phyloP scores from a whole-genome alignment of 1,140 invertebrate species.

The Pseudachorutes palmiensis region DNA sequence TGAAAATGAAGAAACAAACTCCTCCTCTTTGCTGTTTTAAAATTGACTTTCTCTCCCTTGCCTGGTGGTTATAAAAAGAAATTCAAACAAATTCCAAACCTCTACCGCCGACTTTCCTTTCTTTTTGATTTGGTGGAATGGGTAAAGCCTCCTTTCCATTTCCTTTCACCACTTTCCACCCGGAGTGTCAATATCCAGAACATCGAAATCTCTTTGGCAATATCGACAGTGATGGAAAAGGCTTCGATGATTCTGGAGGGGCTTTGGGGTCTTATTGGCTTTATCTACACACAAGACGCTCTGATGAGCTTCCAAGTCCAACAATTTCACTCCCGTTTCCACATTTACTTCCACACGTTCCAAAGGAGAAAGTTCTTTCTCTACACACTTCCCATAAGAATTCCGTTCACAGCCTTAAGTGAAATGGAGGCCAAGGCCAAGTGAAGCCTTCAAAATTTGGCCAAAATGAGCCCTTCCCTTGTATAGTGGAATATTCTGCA shows the following conservation, averaged over 20 bases:
- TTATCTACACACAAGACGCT: background rate
- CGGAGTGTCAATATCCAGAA: background rate
- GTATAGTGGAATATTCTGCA: too few relatives aligned
- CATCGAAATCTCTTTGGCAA: background rate
- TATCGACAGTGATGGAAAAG: slow-evolving; percentile 12
- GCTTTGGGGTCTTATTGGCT: background rate
- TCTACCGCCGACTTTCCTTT: background rate
- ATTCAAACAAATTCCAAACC: background rate
- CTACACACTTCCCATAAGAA: too few relatives aligned
- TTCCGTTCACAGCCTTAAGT: background rate
- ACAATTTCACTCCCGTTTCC: slow-evolving; percentile 1
- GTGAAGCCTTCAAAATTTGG: background rate
- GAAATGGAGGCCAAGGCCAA: background rate
- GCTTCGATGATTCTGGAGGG: background rate
- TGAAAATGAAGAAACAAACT: slow-evolving; percentile 5
- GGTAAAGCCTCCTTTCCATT: slow-evolving; percentile 1
- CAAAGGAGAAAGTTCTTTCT: background rate
- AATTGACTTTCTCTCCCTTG: slow-evolving; percentile 12
- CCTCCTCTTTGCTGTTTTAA: slow-evolving; percentile 17
- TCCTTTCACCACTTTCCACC: background rate
- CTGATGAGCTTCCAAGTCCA: background rate
- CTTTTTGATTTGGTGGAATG: background rate
- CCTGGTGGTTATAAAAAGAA: background rate
- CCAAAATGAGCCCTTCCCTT: background rate
- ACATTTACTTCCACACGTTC: background rate